phyloP scores from a whole-genome alignment of 2,797 vertebrate genomes.

The Chrosomus eos region DNA sequence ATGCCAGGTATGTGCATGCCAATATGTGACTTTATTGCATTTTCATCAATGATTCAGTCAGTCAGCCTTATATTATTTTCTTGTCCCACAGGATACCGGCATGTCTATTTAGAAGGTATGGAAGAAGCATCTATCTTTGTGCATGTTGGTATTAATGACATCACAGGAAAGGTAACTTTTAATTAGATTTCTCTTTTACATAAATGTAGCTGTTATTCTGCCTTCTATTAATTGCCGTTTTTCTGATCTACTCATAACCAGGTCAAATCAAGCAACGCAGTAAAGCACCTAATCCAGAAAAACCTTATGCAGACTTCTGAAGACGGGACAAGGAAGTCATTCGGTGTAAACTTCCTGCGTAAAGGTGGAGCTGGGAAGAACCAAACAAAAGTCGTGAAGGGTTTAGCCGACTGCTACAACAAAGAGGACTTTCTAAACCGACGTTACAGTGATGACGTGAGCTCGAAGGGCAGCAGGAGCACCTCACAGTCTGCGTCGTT shows the following conservation, averaged over 20 bases:
- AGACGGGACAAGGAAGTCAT: conserved; percentile 60
- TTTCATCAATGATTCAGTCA: neutral
- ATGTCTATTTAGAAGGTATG: conserved; percentile 96
- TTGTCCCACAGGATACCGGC: conserved; percentile 86
- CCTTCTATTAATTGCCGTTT: neutral
- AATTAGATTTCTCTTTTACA: neutral
- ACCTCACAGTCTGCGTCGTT: conserved; percentile 68
- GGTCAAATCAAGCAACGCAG: conserved; percentile 74
- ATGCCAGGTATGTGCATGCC: conserved; percentile 85
- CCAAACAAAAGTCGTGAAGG: conserved; percentile 78
- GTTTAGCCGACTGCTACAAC: conserved; percentile 76
- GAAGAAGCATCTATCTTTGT: conserved; percentile 96
- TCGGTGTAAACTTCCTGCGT: conserved; percentile 81
- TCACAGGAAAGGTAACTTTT: conserved; percentile 88
- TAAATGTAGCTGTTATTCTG: neutral
- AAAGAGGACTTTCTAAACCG: conserved; percentile 67
- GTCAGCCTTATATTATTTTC: neutral
- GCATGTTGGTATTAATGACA: conserved; percentile 87
- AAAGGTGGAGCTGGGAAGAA: conserved; percentile 79
- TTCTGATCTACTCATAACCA: conserved; percentile 48
- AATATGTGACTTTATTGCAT: neutral
- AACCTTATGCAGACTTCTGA: conserved; percentile 66
- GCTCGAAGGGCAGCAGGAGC: conserved; percentile 83
- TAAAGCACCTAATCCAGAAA: conserved; percentile 78
- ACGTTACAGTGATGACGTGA: conserved; percentile 57